These are phyloP conservation scores for Scolanthus callimorphus DNA, from an alignment of 92 coral and sea anemone species.

Conservation along the genomic window DNA sequence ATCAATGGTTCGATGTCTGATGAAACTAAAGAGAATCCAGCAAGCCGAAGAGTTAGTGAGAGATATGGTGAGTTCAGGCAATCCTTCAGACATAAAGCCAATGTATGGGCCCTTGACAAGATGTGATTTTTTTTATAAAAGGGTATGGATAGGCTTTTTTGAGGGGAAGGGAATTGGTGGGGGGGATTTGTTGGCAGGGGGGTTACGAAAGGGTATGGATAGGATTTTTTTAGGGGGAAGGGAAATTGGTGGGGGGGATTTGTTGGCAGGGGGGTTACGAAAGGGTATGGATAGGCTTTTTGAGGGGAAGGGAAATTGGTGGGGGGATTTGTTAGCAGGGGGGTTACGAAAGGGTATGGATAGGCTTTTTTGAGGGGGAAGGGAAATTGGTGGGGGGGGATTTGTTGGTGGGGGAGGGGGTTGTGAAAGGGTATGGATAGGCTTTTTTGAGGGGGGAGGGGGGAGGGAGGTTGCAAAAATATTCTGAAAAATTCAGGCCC, in stretches of 20 bases:
- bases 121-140: no score
- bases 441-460: no score
- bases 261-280: background rate
- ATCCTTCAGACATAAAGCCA: no score
- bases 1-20: conserved; percentile 54
- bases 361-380: background rate
- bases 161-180: background rate
- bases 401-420: background rate
- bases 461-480: background rate
- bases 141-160: background rate
- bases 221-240: no score
- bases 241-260: background rate
- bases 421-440: background rate
- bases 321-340: background rate
- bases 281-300: background rate
- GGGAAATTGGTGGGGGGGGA: background rate
- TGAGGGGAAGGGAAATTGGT: background rate
- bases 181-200: background rate
- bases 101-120: no score
- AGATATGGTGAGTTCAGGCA: background rate
- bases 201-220: background rate
- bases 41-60: conserved; percentile 24
- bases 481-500: no score
- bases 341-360: background rate
- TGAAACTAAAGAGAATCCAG: conserved; percentile 44